Evolutionary conservation across 2,888 invertebrate genomes (phyloP), one percentile per base, ranked within the genome.

Genomic region (Drosophila melanocephala): DNA sequence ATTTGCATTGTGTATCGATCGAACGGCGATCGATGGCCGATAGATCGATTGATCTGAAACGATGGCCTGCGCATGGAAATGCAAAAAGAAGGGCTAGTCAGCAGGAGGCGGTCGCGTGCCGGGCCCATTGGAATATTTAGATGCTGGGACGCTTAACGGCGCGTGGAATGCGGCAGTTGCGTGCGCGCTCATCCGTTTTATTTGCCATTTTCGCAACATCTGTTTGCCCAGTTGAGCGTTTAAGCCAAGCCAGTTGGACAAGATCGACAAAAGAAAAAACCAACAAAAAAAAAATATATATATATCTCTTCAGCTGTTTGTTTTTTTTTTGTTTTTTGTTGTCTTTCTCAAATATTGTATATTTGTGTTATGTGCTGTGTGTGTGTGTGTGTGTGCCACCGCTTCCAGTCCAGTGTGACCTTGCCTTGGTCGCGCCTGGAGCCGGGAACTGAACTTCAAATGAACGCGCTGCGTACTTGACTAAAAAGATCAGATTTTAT

Each of bases 151-250:
- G 71, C 32, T 68, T 65, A 77, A 63, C 50, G 75, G 75, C 72
- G 81, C 77, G 72, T 79, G 77, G 77, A 65, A 63, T 65, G 77
- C 71, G 53, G 60, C 62, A 64, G 59, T 75, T 74, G 52, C n/a
- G 59, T 73, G 77, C 69, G 58, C 73, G 68, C 59, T 86, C 72
- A 81, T 69, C 67, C 70, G 71, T 72, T 79, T 86, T 77, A 79
- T 77, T 81, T 63, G 80, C 55, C 60, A 81, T 86, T 84, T 83
- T 77, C 39, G 79, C 79, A 89, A 84, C 87, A 87, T 89, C 89
- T 87, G 87, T 81, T 86, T 66, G 69, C 53, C 62, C 65, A 73
- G 59, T 74, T 51, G 14, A 73, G 44, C 75, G 59, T 50, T 67
- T n/a, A 28, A 30, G 22, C 57, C 47, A 32, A 30, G 22, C 51